Conservation (phyloP, 2,113 vertebrate species). For the Oreotrochilus melanogaster region DNA sequence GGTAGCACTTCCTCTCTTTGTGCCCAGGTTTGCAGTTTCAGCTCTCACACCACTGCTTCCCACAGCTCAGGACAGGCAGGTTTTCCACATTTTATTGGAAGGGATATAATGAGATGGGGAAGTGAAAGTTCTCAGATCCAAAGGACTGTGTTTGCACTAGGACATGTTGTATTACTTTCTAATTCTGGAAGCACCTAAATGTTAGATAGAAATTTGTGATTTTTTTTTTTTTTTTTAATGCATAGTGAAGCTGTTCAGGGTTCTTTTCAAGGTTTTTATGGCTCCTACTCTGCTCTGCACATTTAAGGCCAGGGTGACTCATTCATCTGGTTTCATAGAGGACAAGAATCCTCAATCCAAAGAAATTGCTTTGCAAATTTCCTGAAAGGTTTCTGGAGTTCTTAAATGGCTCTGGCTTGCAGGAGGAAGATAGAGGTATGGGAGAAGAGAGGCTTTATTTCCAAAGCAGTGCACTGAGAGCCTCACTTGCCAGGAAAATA, state of each 20-base stretch:
- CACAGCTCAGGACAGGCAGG: not conserved
- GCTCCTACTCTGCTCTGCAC: not conserved
- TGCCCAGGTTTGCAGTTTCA: not conserved
- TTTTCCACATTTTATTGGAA: not conserved
- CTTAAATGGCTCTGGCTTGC: not conserved
- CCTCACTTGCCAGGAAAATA: not conserved
- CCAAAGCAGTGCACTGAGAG: not conserved
- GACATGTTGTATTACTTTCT: not conserved
- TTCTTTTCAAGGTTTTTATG: conserved; percentile 33
- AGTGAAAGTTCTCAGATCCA: not conserved
- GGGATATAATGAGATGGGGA: not conserved
- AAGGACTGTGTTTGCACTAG: not conserved
- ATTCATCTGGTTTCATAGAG: conserved; percentile 2
- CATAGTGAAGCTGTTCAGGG: not conserved
- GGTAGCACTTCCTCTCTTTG: not conserved
- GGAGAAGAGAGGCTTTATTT: not conserved
- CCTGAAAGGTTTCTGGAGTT: not conserved
- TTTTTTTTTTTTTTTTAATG: not conserved
- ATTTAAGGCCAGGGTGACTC: conserved; percentile 18
- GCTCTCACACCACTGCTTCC: not conserved
- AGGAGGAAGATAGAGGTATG: not conserved
- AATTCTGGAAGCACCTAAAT: not conserved
- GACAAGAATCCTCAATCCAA: not conserved
- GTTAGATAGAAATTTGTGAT: not conserved
- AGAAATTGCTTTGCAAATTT: conserved; percentile 29